Percentiles rank a stretch among this genome's conserved stretches.
Conservation (phyloP, 2,113 vertebrate species). For the Otis tarda region DNA sequence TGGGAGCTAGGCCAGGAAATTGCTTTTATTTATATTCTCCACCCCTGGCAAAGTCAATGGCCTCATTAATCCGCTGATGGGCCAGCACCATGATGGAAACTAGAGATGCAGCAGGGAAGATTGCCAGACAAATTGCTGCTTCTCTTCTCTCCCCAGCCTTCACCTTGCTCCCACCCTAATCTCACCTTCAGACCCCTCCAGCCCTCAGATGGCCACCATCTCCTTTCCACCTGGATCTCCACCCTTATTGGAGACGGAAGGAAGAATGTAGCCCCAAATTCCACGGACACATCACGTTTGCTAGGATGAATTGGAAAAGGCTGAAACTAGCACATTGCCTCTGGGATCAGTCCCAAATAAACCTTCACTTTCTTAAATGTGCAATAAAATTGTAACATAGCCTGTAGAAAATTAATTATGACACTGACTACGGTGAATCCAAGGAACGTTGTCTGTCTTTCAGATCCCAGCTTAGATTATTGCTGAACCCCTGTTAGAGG, state of each 20-base stretch:
- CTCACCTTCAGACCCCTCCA: conserved; percentile 31
- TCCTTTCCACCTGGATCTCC: not conserved
- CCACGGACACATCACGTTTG: not conserved
- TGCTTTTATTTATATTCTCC: conserved; percentile 72
- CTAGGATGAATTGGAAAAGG: not conserved
- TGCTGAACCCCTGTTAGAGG: not conserved
- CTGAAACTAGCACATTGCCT: not conserved
- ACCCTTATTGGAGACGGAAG: not conserved
- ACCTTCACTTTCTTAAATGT: not conserved
- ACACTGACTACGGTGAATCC: not conserved
- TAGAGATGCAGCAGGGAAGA: conserved; percentile 47
- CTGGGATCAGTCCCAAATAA: conserved; percentile 34
- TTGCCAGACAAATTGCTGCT: conserved; percentile 18
- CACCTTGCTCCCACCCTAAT: conserved; percentile 19
- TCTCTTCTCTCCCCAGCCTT: conserved; percentile 25
- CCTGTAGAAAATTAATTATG: not conserved
- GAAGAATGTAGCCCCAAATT: not conserved
- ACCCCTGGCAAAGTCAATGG: conserved; percentile 69
- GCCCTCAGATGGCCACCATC: not conserved
- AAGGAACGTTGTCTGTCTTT: not conserved
- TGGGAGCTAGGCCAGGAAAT: conserved; percentile 66
- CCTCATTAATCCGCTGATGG: conserved; percentile 66
- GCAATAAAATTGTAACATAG: not conserved
- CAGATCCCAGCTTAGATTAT: not conserved
- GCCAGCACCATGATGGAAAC: conserved; percentile 57